Evolutionary conservation across 1,140 invertebrate genomes (phyloP), one percentile per base, ranked within the genome.

Genomic region (Lordiphosa collinella): DNA sequence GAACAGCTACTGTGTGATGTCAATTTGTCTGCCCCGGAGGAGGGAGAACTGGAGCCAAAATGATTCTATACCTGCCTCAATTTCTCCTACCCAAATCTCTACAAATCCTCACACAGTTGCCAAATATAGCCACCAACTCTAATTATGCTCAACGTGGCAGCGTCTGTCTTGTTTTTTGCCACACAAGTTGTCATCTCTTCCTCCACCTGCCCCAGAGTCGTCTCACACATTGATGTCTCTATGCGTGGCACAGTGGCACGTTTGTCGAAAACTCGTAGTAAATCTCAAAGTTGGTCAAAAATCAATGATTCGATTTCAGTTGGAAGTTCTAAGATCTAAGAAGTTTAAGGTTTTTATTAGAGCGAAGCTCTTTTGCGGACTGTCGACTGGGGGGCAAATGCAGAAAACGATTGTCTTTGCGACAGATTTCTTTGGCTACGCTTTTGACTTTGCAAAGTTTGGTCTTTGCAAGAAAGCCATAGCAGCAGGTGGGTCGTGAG

Each of bases 201-300:
- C 53, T 52, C 61, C 75, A 82, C 75, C 75, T 80, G 76, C 61
- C 70, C 61, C 31, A 35, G 54, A 29, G 25, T 29, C 76, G 59
- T 63, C 71, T 75, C 75, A 82, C 48, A 18, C 53, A 56, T 67
- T 76, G 71, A 71, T 80, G 71, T 79, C 74, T 79, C 59, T 79
- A 79, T 79, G 69, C 40, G 9, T 32, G 22, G 14, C 10, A 14
- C 10, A 36, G 47, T 16, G 4, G 13, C 1, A 18, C 31, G 7
- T 8, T 29, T 29, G 25, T 22, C 18, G 18, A 22, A 22, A 22
- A 22, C 18, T 22, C 18, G 18, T n/a, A n/a, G n/a, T n/a, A n/a
- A n/a, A n/a, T n/a, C n/a, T n/a, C n/a, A n/a, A n/a, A n/a, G n/a
- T n/a, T n/a, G n/a, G n/a, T n/a, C n/a, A n/a, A n/a, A n/a, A n/a